A percentile compares a stretch with the other conserved stretches of the same genome.
These are phyloP conservation scores for Taeniopygia guttata DNA, from an alignment of 2,797 vertebrate genomes.

Conservation along the genomic window DNA sequence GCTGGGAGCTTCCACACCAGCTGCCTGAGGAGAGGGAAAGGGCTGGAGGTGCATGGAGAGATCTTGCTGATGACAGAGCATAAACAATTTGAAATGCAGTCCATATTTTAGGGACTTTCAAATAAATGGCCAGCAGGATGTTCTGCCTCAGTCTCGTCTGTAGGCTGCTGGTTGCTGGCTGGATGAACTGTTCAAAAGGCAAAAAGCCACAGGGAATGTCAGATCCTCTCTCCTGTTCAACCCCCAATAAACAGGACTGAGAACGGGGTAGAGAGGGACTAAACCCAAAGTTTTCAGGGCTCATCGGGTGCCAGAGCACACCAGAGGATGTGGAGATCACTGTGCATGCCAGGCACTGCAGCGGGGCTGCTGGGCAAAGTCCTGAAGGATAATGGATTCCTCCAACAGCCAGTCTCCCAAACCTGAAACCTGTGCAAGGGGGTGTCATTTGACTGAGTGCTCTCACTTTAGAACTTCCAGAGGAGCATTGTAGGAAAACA, in stretches of 20 bases:
- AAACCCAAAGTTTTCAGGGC: background rate
- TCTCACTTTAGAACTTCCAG: background rate
- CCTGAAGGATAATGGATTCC: background rate
- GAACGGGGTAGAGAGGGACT: background rate
- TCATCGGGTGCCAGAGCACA: background rate
- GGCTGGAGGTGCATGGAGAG: background rate
- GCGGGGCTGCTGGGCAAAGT: background rate
- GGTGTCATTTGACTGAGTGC: background rate
- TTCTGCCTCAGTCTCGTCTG: background rate
- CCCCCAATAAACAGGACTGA: background rate
- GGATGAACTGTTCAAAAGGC: background rate
- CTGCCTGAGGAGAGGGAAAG: background rate
- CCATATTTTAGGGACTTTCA: background rate
- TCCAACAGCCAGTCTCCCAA: background rate
- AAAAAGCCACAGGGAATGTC: background rate
- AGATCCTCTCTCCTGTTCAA: background rate
- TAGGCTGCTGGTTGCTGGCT: background rate
- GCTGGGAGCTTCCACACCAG: background rate
- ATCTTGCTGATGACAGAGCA: background rate
- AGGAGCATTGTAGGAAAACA: background rate
- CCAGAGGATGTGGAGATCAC: background rate
- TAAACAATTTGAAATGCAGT: background rate
- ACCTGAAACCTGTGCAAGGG: background rate
- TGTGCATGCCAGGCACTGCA: background rate
- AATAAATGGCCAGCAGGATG: background rate